These are phyloP conservation scores for Byasa hedistus DNA, from an alignment of 2,888 invertebrate genomes.

Conservation along the genomic window DNA sequence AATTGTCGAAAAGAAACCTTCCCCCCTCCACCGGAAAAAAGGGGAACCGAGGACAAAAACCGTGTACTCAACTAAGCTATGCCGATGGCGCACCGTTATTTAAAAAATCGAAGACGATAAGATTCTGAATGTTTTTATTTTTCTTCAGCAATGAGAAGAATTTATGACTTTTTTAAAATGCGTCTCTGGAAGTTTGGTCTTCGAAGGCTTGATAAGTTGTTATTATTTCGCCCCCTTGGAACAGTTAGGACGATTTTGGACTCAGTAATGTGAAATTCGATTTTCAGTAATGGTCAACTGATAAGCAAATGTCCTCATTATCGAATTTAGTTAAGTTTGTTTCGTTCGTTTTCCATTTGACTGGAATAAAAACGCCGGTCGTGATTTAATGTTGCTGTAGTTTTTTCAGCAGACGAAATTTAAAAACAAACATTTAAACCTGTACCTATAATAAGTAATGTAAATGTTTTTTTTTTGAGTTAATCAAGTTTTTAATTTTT, in stretches of 20 bases:
- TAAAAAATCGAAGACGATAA: conserved; percentile 79
- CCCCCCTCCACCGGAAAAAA: conserved; percentile 67
- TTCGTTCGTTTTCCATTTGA: conserved; percentile 59
- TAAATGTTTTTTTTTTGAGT: too few species aligned
- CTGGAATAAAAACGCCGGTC: conserved; percentile 26
- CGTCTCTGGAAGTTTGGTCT: conserved; percentile 67
- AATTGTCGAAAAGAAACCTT: conserved; percentile 79
- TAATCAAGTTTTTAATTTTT: too few species aligned
- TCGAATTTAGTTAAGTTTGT: conserved; percentile 68
- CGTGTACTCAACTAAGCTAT: conserved; percentile 69
- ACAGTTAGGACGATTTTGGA: conserved; percentile 60
- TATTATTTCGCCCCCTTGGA: conserved; percentile 69
- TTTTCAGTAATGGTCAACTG: conserved; percentile 80
- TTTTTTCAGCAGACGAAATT: conserved; percentile 8
- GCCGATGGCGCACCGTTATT: conserved; percentile 74
- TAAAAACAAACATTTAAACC: too few species aligned
- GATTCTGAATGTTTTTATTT: conserved; percentile 76
- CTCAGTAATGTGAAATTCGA: conserved; percentile 76
- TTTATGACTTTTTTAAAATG: conserved; percentile 73
- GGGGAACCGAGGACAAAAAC: conserved; percentile 72
- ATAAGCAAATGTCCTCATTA: conserved; percentile 79
- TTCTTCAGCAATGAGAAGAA: conserved; percentile 67
- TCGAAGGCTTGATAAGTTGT: conserved; percentile 66
- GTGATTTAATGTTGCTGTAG: neutral
- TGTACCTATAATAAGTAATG: too few species aligned